Base-by-base conservation (phyloP, 37 sponge, comb jelly and placozoan genomes). In the Chondrosia reniformis region DNA sequence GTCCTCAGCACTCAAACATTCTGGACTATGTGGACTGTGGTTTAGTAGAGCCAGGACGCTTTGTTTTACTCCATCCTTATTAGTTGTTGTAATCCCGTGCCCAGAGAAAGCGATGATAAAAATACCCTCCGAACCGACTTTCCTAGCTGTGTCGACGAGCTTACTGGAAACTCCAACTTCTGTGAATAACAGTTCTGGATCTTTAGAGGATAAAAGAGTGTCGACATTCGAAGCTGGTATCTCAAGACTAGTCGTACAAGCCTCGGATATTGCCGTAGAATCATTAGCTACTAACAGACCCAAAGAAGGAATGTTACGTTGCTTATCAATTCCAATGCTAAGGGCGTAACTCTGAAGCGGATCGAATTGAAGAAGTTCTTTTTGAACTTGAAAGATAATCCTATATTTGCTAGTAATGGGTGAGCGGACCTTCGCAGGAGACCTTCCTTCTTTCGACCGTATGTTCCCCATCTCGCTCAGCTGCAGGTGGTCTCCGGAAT, bases 271-370 rank as follows among this genome's bases (percentile, higher is more conserved):
- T 10, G 22, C 43, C 43, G 24, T 40, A 25, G 44, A 69, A 25
- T 69, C 72, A 40, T 39, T 21, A 10, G 5, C 36, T 5, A 69
- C 72, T 21, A 69, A 44, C 8, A 21, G 43, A 21, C 72, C 72
- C 10, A 69, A 44, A 1, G 72, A 69, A 21, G 72, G 72, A 36
- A 21, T 22, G 44, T 39, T 39, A 24, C 9, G 44, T n/a, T 43
- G 43, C 1, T 21, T 21, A 39, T 69, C 72, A 19, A 69, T 69
- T 36, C 72, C 72, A 24, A 69, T 34, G 41, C 72, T 43, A 13
- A 69, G 37, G 72, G 72, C 72, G 41, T 21, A 25, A 40, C 72
- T 69, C 21, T 69, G 72, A 36, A 22, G 39, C 2, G 72, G 72
- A 69, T 69, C 72, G 10, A 69, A 69, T 40, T 2, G 3, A 40